Percentiles rank a stretch among this genome's conserved stretches.
These are phyloP conservation scores for Sarcophilus harrisii DNA, from an alignment of 2,797 vertebrate genomes.

Conservation along the genomic window DNA sequence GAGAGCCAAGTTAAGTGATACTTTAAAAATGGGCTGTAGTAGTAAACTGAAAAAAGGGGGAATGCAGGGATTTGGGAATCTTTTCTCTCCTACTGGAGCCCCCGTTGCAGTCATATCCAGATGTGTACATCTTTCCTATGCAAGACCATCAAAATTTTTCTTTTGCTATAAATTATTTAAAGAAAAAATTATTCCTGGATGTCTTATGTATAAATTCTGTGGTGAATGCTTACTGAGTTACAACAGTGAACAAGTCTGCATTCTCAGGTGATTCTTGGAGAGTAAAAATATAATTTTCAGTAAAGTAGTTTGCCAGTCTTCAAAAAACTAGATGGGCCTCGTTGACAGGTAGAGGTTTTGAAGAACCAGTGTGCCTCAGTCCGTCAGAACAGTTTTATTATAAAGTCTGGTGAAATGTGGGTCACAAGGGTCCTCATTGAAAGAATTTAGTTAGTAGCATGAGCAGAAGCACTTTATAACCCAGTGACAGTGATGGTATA, in stretches of 20 bases:
- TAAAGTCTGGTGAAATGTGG: background rate
- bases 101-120: background rate
- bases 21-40: conserved; percentile 12
- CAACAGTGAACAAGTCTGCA: background rate
- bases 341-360: background rate
- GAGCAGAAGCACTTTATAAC: background rate
- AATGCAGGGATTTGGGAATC: conserved; percentile 28
- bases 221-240: conserved; percentile 7
- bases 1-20: conserved; percentile 5
- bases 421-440: background rate
- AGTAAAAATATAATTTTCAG: background rate
- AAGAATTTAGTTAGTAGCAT: background rate
- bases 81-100: background rate
- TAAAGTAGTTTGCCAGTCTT: background rate
- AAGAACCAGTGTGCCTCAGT: background rate
- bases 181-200: conserved; percentile 34
- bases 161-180: conserved; percentile 7
- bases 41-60: background rate
- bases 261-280: conserved; percentile 20
- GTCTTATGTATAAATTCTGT: background rate
- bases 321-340: background rate
- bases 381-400: background rate
- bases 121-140: background rate
- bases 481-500: background rate
- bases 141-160: background rate